Evolutionary conservation across 1,140 invertebrate genomes (phyloP).

Genomic region (Drosophila repleta): DNA sequence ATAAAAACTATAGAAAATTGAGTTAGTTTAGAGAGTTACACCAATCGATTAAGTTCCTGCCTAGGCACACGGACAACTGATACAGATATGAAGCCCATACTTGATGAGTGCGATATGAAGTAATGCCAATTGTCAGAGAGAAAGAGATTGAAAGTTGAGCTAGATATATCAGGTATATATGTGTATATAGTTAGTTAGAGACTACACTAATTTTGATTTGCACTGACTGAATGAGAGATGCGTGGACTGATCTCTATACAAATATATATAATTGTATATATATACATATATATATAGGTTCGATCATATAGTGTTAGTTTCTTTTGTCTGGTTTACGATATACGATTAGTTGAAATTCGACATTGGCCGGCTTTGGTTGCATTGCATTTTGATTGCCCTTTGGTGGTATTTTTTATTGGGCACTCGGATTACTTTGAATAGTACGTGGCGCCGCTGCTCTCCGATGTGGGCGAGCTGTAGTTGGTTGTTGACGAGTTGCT

Average conservation of each 20-base stretch:
- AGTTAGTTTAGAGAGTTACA: neutral
- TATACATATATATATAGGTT: conserved; percentile 18
- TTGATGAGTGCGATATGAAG: conserved; percentile 32
- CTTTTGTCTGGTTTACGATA: conserved; percentile 19
- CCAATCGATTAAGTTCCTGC: conserved; percentile 18
- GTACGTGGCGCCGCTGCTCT: conserved; percentile 59
- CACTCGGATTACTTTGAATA: conserved; percentile 69
- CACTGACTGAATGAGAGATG: conserved; percentile 49
- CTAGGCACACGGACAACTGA: conserved; percentile 2
- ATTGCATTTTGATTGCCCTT: conserved; percentile 27
- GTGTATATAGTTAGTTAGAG: conserved; percentile 6
- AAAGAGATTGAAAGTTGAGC: conserved; percentile 5
- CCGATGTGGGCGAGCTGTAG: conserved; percentile 65
- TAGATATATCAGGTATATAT: conserved; percentile 6
- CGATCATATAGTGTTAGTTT: conserved; percentile 29
- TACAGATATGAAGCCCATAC: conserved; percentile 1
- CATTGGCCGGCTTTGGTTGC: conserved; percentile 69
- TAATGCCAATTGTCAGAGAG: conserved; percentile 21
- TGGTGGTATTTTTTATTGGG: conserved; percentile 34
- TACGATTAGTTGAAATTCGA: conserved; percentile 64
- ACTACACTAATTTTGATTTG: conserved; percentile 18
- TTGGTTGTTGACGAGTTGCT: conserved; percentile 47
- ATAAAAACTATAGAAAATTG: neutral
- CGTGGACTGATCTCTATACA: conserved; percentile 41
- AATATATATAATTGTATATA: conserved; percentile 17